A percentile compares a stretch with the other conserved stretches of the same genome.
Conservation (phyloP, 2,797 vertebrate species). For the Sorex maritimensis region DNA sequence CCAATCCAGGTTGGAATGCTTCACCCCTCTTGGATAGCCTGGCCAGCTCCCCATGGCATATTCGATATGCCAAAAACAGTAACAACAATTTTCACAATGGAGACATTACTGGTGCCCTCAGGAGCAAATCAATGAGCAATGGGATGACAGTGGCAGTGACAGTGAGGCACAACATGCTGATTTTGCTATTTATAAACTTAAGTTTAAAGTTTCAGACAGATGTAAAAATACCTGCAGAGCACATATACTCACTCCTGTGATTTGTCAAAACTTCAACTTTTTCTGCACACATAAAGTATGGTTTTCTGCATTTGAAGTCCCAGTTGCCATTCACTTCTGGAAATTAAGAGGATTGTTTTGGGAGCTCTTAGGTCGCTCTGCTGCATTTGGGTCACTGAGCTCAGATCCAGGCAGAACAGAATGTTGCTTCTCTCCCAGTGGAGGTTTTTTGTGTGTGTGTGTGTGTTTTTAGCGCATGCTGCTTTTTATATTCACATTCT, state of each 20-base stretch:
- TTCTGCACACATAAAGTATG: slow-evolving; percentile 19
- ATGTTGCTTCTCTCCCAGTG: slow-evolving; percentile 58
- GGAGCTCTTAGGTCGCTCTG: slow-evolving; percentile 62
- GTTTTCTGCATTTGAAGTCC: slow-evolving; percentile 46
- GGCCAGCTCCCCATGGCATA: too few species aligned
- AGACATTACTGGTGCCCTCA: too few species aligned
- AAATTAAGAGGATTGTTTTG: slow-evolving; percentile 38
- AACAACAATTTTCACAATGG: too few species aligned
- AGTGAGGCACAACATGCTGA: not conserved
- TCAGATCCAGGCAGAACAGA: slow-evolving; percentile 66
- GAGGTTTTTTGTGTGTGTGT: not conserved
- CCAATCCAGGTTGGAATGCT: too few species aligned
- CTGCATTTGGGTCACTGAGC: slow-evolving; percentile 77
- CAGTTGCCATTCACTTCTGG: slow-evolving; percentile 43
- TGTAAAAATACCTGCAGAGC: not conserved
- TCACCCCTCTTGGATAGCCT: too few species aligned
- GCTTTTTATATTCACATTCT: slow-evolving; percentile 76
- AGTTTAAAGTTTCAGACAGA: slow-evolving; percentile 38
- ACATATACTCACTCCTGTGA: not conserved
- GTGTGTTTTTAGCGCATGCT: slow-evolving; percentile 66
- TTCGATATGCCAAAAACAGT: too few species aligned
- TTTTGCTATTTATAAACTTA: not conserved
- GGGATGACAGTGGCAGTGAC: too few species aligned
- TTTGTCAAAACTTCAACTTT: slow-evolving; percentile 34
- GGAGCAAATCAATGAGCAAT: too few species aligned